phyloP scores from a whole-genome alignment of 2,113 vertebrate species.

The Oryzias curvinotus region DNA sequence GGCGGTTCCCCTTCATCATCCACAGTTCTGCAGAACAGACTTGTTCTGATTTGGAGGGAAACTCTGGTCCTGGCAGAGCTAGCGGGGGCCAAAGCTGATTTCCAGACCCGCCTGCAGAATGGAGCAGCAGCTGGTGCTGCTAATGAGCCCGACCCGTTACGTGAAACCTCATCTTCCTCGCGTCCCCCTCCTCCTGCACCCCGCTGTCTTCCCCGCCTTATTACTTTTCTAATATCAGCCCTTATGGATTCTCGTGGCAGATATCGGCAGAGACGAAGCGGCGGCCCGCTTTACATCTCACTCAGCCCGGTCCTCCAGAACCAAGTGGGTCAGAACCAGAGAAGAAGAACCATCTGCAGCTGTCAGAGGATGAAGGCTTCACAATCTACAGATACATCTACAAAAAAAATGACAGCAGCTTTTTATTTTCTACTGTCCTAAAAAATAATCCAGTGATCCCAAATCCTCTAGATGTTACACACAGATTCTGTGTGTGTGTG shows the following conservation, averaged over 20 bases:
- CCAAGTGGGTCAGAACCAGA: conserved; percentile 41
- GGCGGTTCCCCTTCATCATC: too few species aligned
- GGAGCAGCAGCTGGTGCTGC: conserved; percentile 39
- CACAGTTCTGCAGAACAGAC: too few species aligned
- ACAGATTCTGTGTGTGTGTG: too few species aligned
- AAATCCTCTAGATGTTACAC: too few species aligned
- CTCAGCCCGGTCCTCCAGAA: conserved; percentile 39
- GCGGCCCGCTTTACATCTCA: conserved; percentile 55
- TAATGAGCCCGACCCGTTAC: conserved; percentile 54
- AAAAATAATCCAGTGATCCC: too few species aligned
- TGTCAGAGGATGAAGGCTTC: background rate
- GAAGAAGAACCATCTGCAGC: conserved; percentile 21
- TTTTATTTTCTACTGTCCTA: too few species aligned
- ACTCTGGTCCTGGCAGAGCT: conserved; percentile 4
- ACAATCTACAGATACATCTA: too few species aligned
- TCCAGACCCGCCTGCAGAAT: conserved; percentile 6
- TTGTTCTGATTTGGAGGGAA: background rate
- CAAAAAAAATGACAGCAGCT: too few species aligned
- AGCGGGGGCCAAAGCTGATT: background rate
- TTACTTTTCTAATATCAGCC: conserved; percentile 68
- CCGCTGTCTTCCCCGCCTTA: conserved; percentile 36
- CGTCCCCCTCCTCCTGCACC: conserved; percentile 27
- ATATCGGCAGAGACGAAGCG: conserved; percentile 58
- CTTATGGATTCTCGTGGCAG: conserved; percentile 53
- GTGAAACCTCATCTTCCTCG: conserved; percentile 36